Evolutionary conservation across 1,140 invertebrate genomes (phyloP), one percentile per base, ranked within the genome.

Genomic region (Dysdera silvatica): DNA sequence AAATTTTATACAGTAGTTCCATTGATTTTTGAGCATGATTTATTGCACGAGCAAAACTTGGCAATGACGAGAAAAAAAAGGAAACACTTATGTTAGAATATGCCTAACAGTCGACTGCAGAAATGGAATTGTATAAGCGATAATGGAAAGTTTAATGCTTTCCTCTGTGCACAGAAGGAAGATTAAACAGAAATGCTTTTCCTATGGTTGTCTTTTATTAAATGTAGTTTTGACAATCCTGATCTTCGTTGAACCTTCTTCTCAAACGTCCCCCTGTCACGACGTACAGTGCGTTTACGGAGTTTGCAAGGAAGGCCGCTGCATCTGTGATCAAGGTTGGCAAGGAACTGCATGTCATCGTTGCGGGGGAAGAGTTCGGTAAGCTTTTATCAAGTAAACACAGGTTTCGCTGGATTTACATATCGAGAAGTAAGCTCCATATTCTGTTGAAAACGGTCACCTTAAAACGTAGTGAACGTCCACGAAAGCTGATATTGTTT

Each of bases 311-410:
- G 91, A 89, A 80, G 87, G 83, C 70, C 88, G 81, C 20, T 95
- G 91, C 80, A 77, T 88, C 55, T 95, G 91, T 80, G 82, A 83
- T 72, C 87, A 89, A 74, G 91, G 91, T 51, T 95, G 91, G 91
- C 87, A 89, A 75, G 90, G 90, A 45, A 77, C 83, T 24, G 82
- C 84, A 66, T 95, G 91, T 79, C 87, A 93, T 75, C 88, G 85
- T 75, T 94, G 91, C 80, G 87, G 85, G 56, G 90, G 91, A 62
- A 91, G 93, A 85, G 85, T 92, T 72, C 89, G 86, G 91, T 94
- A 80, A 82, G 82, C 78, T 47, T 29, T 45, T 43, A 37, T 33
- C 26, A 35, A 47, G 43, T 20, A 16, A 35, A 20, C 62, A 32
- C 28, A 23, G 31, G 33, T 33, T 18, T 51, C n/a, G n/a, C n/a